These are phyloP conservation scores for Boloria selene DNA, from an alignment of 2,888 invertebrate genomes.

Conservation along the genomic window DNA sequence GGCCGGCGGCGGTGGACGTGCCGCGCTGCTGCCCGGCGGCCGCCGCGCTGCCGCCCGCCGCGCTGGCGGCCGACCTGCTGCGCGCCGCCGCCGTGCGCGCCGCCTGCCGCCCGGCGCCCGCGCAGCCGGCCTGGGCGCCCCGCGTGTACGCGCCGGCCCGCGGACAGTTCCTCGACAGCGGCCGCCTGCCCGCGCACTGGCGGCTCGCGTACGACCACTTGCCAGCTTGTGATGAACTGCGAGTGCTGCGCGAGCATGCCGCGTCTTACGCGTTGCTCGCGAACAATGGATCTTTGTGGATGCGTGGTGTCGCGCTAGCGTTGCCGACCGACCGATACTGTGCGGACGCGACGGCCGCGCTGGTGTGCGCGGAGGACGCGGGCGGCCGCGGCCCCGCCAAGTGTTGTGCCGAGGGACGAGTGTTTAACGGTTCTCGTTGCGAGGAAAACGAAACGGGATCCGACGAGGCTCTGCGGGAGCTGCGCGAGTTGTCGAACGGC, in stretches of 20 bases:
- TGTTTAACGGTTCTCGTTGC: constrained; percentile 81
- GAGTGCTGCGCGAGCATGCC: constrained; percentile 64
- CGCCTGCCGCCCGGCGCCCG: constrained; percentile 48
- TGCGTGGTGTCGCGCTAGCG: constrained; percentile 69
- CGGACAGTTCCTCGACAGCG: constrained; percentile 61
- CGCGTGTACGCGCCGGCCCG: constrained; percentile 80
- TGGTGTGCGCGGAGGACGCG: constrained; percentile 82
- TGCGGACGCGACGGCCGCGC: constrained; percentile 84
- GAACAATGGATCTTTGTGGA: constrained; percentile 84
- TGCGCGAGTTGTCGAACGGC: constrained; percentile 56
- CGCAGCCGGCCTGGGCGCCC: constrained; percentile 77
- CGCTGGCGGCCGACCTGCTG: constrained; percentile 77
- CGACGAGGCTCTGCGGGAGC: constrained; percentile 59
- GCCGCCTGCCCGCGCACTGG: constrained; percentile 78
- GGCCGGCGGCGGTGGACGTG: constrained; percentile 55
- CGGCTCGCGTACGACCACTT: constrained; percentile 57
- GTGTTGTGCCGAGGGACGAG: constrained; percentile 87
- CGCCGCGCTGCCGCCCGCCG: constrained; percentile 48
- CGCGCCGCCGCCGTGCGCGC: constrained; percentile 62
- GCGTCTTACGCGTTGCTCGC: constrained; percentile 81
- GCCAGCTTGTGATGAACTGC: constrained; percentile 62
- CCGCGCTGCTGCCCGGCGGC: constrained; percentile 60
- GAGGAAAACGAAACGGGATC: constrained; percentile 61
- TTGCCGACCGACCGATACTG: constrained; percentile 85
- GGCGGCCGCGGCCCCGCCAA: constrained; percentile 76